Conservation (phyloP, 2,113 vertebrate species). For the Etia nguti region DNA sequence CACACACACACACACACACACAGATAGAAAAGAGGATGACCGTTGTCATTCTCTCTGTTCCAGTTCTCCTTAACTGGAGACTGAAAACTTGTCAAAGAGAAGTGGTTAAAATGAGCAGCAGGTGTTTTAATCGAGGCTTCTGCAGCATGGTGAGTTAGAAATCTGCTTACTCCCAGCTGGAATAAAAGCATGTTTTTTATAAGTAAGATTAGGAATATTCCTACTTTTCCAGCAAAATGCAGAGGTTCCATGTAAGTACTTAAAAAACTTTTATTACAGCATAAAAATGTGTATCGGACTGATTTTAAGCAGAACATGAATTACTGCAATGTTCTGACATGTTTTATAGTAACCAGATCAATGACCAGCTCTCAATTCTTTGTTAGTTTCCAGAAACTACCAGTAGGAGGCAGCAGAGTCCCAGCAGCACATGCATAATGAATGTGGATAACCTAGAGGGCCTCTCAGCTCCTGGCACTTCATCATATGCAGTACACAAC, state of each 20-base stretch:
- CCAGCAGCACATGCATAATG: background rate
- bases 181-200: rapidly evolving
- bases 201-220: rapidly evolving
- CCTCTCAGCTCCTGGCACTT: background rate
- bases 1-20: too few species aligned
- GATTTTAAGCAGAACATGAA: background rate
- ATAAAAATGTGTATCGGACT: background rate
- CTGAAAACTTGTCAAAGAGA: background rate
- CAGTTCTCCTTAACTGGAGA: background rate
- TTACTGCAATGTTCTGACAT: background rate
- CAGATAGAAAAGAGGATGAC: background rate
- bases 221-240: background rate
- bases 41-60: background rate
- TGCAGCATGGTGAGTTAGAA: background rate
- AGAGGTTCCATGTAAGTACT: background rate
- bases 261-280: background rate
- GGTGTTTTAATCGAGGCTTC: background rate
- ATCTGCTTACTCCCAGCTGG: rapidly evolving
- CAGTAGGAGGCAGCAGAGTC: conserved; percentile 22
- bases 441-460: background rate
- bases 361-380: background rate
- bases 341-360: background rate
- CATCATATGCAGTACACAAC: background rate
- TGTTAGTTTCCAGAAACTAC: background rate
- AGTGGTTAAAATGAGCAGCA: background rate